Evolutionary conservation across 2,797 vertebrate genomes (phyloP).

Genomic region (Corythornis leucogaster): DNA sequence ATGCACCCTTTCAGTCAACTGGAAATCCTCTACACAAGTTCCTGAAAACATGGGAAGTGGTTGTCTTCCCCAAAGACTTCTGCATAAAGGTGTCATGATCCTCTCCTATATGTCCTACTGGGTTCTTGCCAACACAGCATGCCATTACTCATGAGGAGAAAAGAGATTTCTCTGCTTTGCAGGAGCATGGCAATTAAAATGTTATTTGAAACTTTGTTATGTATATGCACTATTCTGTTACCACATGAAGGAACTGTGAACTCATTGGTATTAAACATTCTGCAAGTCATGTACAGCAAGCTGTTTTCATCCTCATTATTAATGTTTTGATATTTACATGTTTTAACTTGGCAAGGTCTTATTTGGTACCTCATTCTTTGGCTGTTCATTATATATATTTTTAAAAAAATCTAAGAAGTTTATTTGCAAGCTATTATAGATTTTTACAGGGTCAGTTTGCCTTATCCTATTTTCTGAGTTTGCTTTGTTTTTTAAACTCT

Average conservation of each 20-base stretch:
- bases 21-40: background rate
- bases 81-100: background rate
- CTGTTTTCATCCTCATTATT: background rate
- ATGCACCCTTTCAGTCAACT: background rate
- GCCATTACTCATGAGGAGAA: background rate
- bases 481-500: background rate
- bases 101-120: background rate
- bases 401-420: background rate
- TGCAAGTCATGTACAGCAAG: background rate
- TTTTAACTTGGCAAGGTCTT: background rate
- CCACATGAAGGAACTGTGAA: background rate
- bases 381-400: background rate
- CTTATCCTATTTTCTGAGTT: background rate
- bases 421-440: background rate
- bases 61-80: background rate
- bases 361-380: background rate
- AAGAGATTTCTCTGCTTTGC: background rate
- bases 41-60: background rate
- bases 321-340: background rate
- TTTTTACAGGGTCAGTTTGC: background rate
- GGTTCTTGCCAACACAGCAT: background rate
- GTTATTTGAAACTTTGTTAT: background rate
- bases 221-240: background rate
- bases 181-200: background rate
- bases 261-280: background rate